Percentiles rank a stretch among this genome's conserved stretches.
Conservation (phyloP, 2,797 vertebrate genomes). For the Lacerta agilis region DNA sequence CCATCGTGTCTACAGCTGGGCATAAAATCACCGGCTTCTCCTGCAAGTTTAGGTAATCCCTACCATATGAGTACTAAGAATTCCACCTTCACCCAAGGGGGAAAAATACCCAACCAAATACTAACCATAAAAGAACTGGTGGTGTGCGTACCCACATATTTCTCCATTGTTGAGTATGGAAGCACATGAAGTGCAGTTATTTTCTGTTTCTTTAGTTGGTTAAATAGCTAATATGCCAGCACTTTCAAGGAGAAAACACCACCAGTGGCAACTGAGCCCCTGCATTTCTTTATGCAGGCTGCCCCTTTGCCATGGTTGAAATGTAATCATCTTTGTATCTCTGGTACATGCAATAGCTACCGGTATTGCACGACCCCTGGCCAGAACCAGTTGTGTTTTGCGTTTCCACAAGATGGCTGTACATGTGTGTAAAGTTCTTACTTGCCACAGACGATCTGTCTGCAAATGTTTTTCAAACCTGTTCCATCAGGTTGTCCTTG, state of each 20-base stretch:
- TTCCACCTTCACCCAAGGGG: background rate
- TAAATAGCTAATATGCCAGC: background rate
- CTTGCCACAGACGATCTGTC: background rate
- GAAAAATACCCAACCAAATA: background rate
- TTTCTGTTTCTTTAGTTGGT: background rate
- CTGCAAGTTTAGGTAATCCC: slow-evolving; percentile 6
- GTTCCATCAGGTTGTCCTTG: background rate
- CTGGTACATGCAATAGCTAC: background rate
- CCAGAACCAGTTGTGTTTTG: background rate
- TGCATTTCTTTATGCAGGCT: background rate
- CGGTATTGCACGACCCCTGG: background rate
- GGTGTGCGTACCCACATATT: background rate
- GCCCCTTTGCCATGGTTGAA: background rate
- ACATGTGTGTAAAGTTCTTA: background rate
- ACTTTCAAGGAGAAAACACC: background rate
- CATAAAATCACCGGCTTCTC: slow-evolving; percentile 9
- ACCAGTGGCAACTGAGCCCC: background rate
- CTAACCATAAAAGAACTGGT: background rate
- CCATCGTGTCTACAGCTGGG: background rate
- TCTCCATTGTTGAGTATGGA: no score
- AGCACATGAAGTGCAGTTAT: background rate
- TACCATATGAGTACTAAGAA: background rate
- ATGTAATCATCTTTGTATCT: background rate
- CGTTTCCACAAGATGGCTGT: background rate
- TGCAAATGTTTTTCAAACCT: background rate